Conservation (phyloP, 2,888 invertebrate species). For the Morpho helenor region DNA sequence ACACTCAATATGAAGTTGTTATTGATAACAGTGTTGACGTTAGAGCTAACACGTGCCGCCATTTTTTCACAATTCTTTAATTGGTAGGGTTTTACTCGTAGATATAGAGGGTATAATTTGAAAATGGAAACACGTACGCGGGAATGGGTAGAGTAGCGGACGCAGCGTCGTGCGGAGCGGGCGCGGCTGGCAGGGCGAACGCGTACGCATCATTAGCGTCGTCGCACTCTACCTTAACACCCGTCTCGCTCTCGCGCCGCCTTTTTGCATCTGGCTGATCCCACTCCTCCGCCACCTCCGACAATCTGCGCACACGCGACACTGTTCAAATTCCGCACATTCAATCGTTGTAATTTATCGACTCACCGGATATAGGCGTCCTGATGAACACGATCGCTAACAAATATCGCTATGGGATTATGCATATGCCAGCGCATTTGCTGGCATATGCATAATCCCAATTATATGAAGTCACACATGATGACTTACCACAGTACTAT, state of each 20-base stretch:
- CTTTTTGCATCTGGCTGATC: constrained; percentile 69
- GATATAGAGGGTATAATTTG: background rate
- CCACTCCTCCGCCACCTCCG: constrained; percentile 69
- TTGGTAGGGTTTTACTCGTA: too few species aligned
- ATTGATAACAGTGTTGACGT: too few species aligned
- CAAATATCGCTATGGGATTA: too few species aligned
- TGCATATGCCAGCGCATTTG: too few species aligned
- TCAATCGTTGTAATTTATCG: background rate
- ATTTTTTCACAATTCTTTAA: too few species aligned
- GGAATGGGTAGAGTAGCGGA: constrained; percentile 29
- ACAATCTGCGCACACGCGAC: constrained; percentile 63
- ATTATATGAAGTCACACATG: too few species aligned
- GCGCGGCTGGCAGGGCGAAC: constrained; percentile 78
- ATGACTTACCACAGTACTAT: too few species aligned
- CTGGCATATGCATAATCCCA: too few species aligned
- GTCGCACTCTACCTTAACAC: constrained; percentile 86
- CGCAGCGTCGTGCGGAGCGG: constrained; percentile 39
- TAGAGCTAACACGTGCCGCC: too few species aligned
- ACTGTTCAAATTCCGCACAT: constrained; percentile 24
- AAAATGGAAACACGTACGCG: constrained; percentile 29
- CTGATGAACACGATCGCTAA: too few species aligned
- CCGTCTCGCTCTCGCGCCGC: constrained; percentile 80
- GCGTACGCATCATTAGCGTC: constrained; percentile 84
- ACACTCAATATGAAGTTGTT: too few species aligned
- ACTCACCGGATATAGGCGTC: too few species aligned